phyloP scores from a whole-genome alignment of 2,797 vertebrate genomes.

The Tapirus indicus region DNA sequence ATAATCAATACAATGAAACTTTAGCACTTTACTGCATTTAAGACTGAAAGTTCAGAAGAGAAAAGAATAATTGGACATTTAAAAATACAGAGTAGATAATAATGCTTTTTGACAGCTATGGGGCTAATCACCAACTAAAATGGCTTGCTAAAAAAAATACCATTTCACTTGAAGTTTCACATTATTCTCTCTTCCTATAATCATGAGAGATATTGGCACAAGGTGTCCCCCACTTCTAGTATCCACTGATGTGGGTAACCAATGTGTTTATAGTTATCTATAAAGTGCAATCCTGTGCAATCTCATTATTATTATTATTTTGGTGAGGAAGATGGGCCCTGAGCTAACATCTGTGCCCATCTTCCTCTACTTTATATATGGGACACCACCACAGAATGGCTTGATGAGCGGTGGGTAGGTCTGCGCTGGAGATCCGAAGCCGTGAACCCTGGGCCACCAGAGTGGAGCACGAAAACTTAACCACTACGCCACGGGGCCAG shows the following conservation, averaged over 20 bases:
- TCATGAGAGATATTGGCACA: neutral
- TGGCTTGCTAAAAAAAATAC: neutral
- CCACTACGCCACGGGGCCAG: too few species aligned
- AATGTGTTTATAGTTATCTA: neutral
- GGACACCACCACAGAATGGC: too few species aligned
- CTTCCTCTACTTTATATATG: too few species aligned
- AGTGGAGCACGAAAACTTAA: too few species aligned
- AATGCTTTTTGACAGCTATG: conserved; percentile 56
- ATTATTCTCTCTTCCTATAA: neutral
- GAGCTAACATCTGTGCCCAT: too few species aligned
- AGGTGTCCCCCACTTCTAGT: rapidly evolving
- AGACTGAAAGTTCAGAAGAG: conserved; percentile 56
- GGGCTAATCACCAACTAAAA: conserved; percentile 45
- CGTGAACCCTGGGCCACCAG: too few species aligned
- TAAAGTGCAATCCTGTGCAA: neutral
- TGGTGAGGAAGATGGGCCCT: too few species aligned
- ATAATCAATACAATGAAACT: conserved; percentile 67
- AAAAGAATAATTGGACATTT: conserved; percentile 56
- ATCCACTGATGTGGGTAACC: neutral
- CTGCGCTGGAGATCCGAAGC: too few species aligned
- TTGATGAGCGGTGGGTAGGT: too few species aligned
- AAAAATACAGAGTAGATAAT: conserved; percentile 47
- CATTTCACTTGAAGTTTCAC: neutral
- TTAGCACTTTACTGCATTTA: conserved; percentile 60
- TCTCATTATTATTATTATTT: too few species aligned